Conservation (phyloP, 2,797 vertebrate genomes). For the Picus viridis region DNA sequence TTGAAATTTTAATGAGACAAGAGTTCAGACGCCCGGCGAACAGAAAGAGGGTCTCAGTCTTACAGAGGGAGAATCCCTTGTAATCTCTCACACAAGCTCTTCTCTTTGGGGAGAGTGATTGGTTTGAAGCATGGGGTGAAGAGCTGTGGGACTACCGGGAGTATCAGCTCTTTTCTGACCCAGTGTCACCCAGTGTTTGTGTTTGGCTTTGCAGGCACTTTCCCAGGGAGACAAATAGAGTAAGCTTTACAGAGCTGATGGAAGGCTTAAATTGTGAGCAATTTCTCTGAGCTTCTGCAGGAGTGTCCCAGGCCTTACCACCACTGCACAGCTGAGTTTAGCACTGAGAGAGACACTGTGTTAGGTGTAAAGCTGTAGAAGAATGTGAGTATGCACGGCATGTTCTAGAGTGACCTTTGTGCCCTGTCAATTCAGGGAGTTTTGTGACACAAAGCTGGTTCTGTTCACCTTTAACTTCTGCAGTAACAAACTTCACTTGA, state of each 20-base stretch:
- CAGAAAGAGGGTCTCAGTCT: not conserved
- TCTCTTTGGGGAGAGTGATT: not conserved
- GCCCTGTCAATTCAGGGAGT: not conserved
- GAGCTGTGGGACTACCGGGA: not conserved
- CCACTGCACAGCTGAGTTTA: not conserved
- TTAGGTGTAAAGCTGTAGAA: not conserved
- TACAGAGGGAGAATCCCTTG: not conserved
- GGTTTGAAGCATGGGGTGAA: not conserved
- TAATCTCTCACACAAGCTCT: not conserved
- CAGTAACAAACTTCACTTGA: not conserved
- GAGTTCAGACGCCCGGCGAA: not conserved
- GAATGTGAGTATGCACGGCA: not conserved
- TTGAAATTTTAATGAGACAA: not conserved
- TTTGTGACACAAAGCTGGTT: accelerated
- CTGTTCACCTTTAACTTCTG: not conserved
- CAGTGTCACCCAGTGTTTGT: not conserved
- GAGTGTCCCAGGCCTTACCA: not conserved
- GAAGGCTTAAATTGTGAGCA: not conserved
- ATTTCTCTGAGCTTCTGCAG: not conserved
- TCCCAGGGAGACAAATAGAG: not conserved
- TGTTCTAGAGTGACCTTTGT: not conserved
- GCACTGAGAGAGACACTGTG: not conserved
- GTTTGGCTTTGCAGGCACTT: not conserved
- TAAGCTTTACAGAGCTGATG: not conserved
- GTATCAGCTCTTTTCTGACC: not conserved